phyloP scores from a whole-genome alignment of 2,888 invertebrate species.

The Drosophila emarginata region DNA sequence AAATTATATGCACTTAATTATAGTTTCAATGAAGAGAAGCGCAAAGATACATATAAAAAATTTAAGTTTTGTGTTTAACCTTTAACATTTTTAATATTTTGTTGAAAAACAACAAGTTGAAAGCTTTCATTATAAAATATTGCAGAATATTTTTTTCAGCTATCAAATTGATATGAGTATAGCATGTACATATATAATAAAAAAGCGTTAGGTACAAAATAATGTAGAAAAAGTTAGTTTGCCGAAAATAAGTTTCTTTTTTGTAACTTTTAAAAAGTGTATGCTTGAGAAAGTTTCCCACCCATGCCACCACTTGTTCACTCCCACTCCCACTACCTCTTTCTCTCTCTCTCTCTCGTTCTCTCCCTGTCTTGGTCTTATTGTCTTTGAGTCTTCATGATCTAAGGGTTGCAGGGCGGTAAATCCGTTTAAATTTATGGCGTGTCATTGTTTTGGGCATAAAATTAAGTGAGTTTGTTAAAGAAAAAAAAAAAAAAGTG shows the following conservation, averaged over 20 bases:
- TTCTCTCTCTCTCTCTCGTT: neutral
- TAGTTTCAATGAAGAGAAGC: too few species aligned
- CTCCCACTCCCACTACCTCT: neutral
- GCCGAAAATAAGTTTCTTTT: neutral
- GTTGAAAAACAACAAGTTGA: neutral
- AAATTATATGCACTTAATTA: too few species aligned
- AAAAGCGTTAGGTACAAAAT: neutral
- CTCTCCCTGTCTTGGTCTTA: neutral
- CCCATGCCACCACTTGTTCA: neutral
- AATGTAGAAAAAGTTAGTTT: neutral
- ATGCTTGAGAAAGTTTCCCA: neutral
- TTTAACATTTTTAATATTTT: too few species aligned
- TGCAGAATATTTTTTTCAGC: neutral
- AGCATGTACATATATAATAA: too few species aligned
- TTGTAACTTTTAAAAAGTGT: neutral
- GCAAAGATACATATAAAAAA: too few species aligned
- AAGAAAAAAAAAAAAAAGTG: slow-evolving; percentile 19
- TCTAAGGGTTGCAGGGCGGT: slow-evolving; percentile 49
- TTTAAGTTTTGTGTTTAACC: too few species aligned
- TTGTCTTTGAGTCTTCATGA: neutral
- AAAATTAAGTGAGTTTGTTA: slow-evolving; percentile 73
- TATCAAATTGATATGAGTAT: neutral
- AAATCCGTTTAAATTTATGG: slow-evolving; percentile 78
- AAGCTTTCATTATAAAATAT: neutral
- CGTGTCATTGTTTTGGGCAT: slow-evolving; percentile 77